Evolutionary conservation across 2,113 vertebrate genomes (phyloP).

Genomic region (Pogona vitticeps): DNA sequence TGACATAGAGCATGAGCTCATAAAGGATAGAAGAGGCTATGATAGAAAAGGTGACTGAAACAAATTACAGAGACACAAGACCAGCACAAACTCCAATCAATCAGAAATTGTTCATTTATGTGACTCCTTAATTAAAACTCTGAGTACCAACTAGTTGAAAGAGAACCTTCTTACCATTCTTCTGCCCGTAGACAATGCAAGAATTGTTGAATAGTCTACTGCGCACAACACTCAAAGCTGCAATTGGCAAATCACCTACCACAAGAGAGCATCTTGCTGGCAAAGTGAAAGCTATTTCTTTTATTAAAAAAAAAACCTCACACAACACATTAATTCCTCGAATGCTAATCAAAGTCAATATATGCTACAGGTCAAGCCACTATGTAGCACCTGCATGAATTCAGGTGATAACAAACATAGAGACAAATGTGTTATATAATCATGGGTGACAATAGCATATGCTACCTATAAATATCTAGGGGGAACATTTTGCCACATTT

Average conservation of each 20-base stretch:
- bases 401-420: not conserved
- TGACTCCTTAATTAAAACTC: not conserved
- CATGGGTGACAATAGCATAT: slow-evolving; percentile 10
- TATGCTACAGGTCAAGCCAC: not conserved
- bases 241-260: not conserved
- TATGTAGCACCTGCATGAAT: not conserved
- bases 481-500: not conserved
- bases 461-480: not conserved
- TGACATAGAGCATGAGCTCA: no score
- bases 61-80: not conserved
- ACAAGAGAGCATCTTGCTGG: not conserved
- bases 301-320: not conserved
- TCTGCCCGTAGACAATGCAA: not conserved
- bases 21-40: no score
- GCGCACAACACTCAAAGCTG: not conserved
- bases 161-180: not conserved
- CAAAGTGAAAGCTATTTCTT: not conserved
- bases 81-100: not conserved
- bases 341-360: not conserved
- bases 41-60: not conserved
- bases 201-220: not conserved
- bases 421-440: not conserved
- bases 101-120: not conserved
- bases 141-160: not conserved
- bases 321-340: not conserved